Evolutionary conservation across 2,113 vertebrate genomes (phyloP).

Genomic region (Malurus cyaneus): DNA sequence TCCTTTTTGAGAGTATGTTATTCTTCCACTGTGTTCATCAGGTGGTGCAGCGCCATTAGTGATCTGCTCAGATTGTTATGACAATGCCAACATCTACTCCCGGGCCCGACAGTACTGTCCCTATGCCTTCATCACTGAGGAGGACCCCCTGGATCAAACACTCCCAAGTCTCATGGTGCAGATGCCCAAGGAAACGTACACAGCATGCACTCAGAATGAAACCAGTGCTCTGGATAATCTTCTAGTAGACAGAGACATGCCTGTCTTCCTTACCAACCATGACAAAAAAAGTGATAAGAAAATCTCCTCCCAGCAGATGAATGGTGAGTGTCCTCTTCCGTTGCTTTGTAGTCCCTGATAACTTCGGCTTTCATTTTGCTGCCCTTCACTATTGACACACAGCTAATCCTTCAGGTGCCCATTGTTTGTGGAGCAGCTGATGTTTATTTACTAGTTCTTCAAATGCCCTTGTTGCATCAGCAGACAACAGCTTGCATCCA

Average conservation of each 20-base stretch:
- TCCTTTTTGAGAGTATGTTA: neutral
- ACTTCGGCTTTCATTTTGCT: neutral
- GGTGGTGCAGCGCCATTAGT: conserved; percentile 78
- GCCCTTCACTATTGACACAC: neutral
- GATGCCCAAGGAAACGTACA: conserved; percentile 69
- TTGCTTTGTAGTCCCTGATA: neutral
- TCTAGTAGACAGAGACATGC: conserved; percentile 71
- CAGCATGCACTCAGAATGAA: conserved; percentile 67
- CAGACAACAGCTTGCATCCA: neutral
- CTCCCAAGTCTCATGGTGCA: conserved; percentile 76
- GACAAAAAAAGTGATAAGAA: conserved; percentile 77
- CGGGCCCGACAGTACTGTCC: conserved; percentile 91
- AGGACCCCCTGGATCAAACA: conserved; percentile 82
- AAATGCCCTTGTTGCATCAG: neutral
- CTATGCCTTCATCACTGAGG: conserved; percentile 86
- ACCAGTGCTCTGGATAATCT: conserved; percentile 71
- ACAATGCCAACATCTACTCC: conserved; percentile 94
- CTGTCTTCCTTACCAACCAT: conserved; percentile 74
- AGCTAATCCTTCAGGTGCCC: neutral
- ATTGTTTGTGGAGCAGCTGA: neutral
- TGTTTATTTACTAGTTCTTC: neutral
- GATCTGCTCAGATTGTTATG: conserved; percentile 96
- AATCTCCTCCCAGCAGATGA: conserved; percentile 58
- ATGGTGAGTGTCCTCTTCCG: conserved; percentile 72
- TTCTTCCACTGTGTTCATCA: neutral